These are phyloP conservation scores for Gallinago solitaria DNA, from an alignment of 2,797 vertebrate genomes.

Conservation along the genomic window DNA sequence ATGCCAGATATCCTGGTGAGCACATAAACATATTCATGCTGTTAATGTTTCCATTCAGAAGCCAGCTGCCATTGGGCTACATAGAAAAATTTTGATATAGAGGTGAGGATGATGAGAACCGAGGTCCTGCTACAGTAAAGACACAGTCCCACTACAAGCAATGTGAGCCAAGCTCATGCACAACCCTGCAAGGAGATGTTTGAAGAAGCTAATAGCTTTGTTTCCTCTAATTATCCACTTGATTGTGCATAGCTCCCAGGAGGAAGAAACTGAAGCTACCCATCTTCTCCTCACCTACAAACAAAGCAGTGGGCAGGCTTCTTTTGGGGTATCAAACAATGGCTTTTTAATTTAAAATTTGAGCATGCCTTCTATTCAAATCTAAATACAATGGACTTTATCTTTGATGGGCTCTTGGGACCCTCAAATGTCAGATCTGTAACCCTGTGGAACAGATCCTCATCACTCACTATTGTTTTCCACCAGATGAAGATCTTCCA, in stretches of 20 bases:
- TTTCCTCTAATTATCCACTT: neutral
- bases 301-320: neutral
- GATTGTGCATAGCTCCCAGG: neutral
- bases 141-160: rapidly evolving
- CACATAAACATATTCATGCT: neutral
- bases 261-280: neutral
- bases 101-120: neutral
- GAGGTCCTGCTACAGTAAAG: neutral
- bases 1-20: constrained; percentile 2
- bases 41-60: neutral
- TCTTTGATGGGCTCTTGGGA: neutral
- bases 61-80: neutral
- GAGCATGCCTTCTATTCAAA: constrained; percentile 28
- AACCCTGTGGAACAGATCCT: neutral
- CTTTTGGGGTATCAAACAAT: neutral
- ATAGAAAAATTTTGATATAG: neutral
- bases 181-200: neutral
- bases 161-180: neutral
- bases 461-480: constrained; percentile 14
- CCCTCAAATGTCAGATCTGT: neutral
- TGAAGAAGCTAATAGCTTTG: neutral
- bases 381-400: constrained; percentile 37
- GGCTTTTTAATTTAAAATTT: neutral
- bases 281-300: neutral
- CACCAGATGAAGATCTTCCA: constrained; percentile 2